phyloP scores from a whole-genome alignment of 2,888 invertebrate genomes.

The Stictocephala bisonia region DNA sequence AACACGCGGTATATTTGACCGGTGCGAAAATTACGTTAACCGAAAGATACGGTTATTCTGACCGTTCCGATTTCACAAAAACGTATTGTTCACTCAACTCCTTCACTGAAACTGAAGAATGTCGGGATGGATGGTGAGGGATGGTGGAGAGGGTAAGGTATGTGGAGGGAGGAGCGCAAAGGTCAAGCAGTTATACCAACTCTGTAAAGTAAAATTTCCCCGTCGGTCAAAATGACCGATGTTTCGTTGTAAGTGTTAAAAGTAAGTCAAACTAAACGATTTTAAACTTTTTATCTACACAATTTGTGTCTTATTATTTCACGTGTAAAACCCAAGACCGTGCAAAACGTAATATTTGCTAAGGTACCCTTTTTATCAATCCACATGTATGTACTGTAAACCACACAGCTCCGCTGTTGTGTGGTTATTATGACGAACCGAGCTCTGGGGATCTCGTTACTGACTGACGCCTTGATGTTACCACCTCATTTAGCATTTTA shows the following conservation, averaged over 20 bases:
- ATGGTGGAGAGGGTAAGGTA: slow-evolving; percentile 3
- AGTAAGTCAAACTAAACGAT: no score
- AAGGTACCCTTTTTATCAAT: no score
- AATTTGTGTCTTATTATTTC: no score
- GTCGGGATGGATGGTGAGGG: slow-evolving; percentile 20
- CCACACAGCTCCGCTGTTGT: no score
- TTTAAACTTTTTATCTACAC: no score
- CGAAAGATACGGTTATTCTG: slow-evolving; percentile 28
- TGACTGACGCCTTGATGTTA: no score
- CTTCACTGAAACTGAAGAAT: slow-evolving; percentile 25
- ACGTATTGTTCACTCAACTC: slow-evolving; percentile 17
- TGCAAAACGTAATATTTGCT: no score
- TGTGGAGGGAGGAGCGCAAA: slow-evolving; percentile 25
- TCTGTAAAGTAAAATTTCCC: slow-evolving; percentile 15
- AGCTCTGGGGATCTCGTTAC: no score
- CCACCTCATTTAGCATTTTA: no score
- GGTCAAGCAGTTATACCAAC: slow-evolving; percentile 24
- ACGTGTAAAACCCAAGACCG: no score
- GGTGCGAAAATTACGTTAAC: slow-evolving; percentile 8
- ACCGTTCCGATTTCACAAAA: slow-evolving; percentile 18
- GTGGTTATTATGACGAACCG: no score
- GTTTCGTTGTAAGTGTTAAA: slow-evolving; percentile 29
- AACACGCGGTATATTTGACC: slow-evolving; percentile 17
- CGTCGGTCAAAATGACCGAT: slow-evolving; percentile 32
- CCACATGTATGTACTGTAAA: no score